Percentiles rank a stretch among this genome's conserved stretches.
phyloP scores from a whole-genome alignment of 1,140 invertebrate genomes.

The Zaprionus nigranus region DNA sequence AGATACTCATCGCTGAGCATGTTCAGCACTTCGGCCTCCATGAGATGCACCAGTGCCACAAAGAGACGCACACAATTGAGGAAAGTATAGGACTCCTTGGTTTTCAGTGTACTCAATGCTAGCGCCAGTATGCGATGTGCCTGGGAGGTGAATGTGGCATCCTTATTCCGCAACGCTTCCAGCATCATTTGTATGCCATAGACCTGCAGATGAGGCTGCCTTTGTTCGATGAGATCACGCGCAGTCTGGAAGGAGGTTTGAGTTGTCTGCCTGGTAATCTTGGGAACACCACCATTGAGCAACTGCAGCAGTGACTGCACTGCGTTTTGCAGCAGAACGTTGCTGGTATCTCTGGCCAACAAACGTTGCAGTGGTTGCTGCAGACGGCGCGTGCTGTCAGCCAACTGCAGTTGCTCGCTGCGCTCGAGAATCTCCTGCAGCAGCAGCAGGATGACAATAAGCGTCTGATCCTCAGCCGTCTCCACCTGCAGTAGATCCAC shows the following conservation, averaged over 20 bases:
- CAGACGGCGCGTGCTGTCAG: slow-evolving; percentile 32
- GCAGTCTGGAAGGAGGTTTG: slow-evolving; percentile 56
- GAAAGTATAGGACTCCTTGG: slow-evolving; percentile 79
- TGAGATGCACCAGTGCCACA: slow-evolving; percentile 62
- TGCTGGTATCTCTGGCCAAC: slow-evolving; percentile 26
- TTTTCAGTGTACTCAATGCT: slow-evolving; percentile 64
- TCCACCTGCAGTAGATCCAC: slow-evolving; percentile 43
- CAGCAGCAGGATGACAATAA: slow-evolving; percentile 65
- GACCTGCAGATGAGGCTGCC: slow-evolving; percentile 72
- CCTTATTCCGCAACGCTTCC: slow-evolving; percentile 57
- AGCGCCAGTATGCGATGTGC: slow-evolving; percentile 71
- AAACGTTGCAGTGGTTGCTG: slow-evolving; percentile 32
- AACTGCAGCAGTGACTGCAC: slow-evolving; percentile 38
- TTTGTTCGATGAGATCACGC: slow-evolving; percentile 60
- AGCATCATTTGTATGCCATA: slow-evolving; percentile 76
- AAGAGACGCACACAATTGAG: slow-evolving; percentile 79
- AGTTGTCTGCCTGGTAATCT: neutral
- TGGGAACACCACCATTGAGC: slow-evolving; percentile 28
- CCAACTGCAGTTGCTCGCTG: slow-evolving; percentile 42
- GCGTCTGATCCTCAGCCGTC: slow-evolving; percentile 49
- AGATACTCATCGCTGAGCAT: slow-evolving; percentile 76
- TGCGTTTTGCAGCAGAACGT: slow-evolving; percentile 46
- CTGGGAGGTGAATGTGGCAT: slow-evolving; percentile 61
- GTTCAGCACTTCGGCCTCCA: slow-evolving; percentile 77
- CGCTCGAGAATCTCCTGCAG: slow-evolving; percentile 69